Evolutionary conservation across 2,888 invertebrate species (phyloP).

Genomic region (Chrysodeixis includens): DNA sequence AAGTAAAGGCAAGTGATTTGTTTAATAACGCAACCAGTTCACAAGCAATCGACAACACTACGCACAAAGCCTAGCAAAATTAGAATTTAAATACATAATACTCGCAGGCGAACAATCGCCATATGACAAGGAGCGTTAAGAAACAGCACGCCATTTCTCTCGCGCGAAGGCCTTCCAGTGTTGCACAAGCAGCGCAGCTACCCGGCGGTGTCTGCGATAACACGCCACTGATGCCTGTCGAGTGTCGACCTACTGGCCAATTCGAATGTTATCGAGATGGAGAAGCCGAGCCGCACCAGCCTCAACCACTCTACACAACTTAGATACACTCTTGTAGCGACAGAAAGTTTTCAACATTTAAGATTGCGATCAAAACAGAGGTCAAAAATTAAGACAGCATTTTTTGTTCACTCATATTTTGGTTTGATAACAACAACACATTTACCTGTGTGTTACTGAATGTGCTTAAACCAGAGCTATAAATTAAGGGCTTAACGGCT

Average conservation of each 20-base stretch:
- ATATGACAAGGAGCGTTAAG: slow-evolving; percentile 81
- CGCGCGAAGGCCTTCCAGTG: slow-evolving; percentile 82
- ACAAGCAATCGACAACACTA: slow-evolving; percentile 46
- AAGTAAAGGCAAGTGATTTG: slow-evolving; percentile 43
- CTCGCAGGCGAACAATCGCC: slow-evolving; percentile 72
- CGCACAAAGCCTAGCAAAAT: slow-evolving; percentile 63
- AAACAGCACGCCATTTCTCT: slow-evolving; percentile 84
- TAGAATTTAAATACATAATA: slow-evolving; percentile 68
- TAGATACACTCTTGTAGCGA: neutral
- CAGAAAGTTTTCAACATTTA: neutral
- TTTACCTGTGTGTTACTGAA: slow-evolving; percentile 29
- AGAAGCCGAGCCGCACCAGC: slow-evolving; percentile 25
- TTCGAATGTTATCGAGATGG: slow-evolving; percentile 52
- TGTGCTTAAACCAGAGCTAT: slow-evolving; percentile 24
- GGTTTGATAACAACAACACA: slow-evolving; percentile 26
- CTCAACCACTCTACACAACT: slow-evolving; percentile 19
- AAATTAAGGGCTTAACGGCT: slow-evolving; percentile 45
- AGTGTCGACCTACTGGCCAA: slow-evolving; percentile 57
- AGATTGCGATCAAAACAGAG: neutral
- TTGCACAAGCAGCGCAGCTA: slow-evolving; percentile 79
- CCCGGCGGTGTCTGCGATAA: slow-evolving; percentile 65
- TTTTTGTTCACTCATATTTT: neutral
- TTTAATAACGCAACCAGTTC: slow-evolving; percentile 55
- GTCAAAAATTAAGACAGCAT: neutral
- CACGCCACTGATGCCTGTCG: slow-evolving; percentile 57